These are phyloP conservation scores for Dryocosmus kuriphilus DNA, from an alignment of 2,888 invertebrate species.

Conservation along the genomic window DNA sequence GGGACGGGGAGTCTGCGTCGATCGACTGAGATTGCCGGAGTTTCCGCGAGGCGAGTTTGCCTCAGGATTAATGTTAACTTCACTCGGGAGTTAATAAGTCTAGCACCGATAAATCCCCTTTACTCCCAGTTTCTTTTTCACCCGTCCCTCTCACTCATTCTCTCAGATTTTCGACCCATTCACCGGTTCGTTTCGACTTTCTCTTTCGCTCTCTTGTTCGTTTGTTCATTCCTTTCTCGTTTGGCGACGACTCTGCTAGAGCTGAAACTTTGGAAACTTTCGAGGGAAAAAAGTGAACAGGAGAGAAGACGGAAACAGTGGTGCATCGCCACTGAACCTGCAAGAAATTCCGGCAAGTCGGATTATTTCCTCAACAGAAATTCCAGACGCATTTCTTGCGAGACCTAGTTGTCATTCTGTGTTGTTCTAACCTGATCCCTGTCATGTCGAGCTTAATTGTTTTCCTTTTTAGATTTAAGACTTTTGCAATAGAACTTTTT, in stretches of 20 bases:
- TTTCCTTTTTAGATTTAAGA: neutral
- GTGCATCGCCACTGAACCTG: neutral
- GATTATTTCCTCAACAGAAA: slow-evolving; percentile 2
- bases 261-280: slow-evolving; percentile 57
- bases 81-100: slow-evolving; percentile 74
- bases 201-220: slow-evolving; percentile 19
- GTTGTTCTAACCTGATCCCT: neutral
- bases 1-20: slow-evolving; percentile 28
- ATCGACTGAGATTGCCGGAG: slow-evolving; percentile 57
- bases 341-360: neutral
- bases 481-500: too few relatives aligned
- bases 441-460: neutral
- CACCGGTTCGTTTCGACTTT: slow-evolving; percentile 17
- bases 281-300: slow-evolving; percentile 46
- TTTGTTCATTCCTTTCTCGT: slow-evolving; percentile 41
- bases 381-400: neutral
- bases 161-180: slow-evolving; percentile 48
- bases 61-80: slow-evolving; percentile 74
- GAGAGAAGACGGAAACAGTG: slow-evolving; percentile 32
- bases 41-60: slow-evolving; percentile 56
- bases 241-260: slow-evolving; percentile 44
- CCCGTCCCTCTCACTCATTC: slow-evolving; percentile 41
- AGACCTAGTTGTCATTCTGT: neutral
- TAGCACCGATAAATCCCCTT: slow-evolving; percentile 72
- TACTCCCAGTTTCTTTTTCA: slow-evolving; percentile 58